Evolutionary conservation across 1,140 invertebrate species (phyloP).

Genomic region (Drosophila pseudoobscura): DNA sequence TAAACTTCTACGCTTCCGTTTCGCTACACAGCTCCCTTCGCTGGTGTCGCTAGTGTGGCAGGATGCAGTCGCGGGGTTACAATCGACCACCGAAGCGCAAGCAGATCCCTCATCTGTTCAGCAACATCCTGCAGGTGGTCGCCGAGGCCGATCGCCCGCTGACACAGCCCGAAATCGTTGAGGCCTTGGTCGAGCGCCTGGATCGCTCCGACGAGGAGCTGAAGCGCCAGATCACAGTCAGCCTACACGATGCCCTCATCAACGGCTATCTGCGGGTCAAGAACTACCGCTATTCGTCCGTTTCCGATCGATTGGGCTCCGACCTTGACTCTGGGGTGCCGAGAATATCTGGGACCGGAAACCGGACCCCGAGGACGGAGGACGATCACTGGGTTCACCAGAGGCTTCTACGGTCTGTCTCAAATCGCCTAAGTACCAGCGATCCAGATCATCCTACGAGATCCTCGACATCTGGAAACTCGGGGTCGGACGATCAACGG

Average conservation of each 20-base stretch:
- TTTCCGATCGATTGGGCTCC: constrained; percentile 22
- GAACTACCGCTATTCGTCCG: constrained; percentile 59
- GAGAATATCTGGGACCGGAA: too few species aligned
- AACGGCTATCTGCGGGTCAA: constrained; percentile 53
- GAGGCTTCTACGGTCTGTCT: too few species aligned
- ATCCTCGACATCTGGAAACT: too few species aligned
- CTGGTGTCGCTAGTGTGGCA: background rate
- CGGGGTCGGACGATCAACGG: too few species aligned
- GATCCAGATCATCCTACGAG: too few species aligned
- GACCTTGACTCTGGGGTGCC: background rate
- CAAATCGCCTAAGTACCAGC: too few species aligned
- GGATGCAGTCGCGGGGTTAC: constrained; percentile 49
- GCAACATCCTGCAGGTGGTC: constrained; percentile 57
- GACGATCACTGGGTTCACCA: too few species aligned
- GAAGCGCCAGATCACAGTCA: constrained; percentile 62
- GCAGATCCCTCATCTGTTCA: constrained; percentile 61
- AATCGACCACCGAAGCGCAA: constrained; percentile 59
- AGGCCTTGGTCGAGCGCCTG: constrained; percentile 48
- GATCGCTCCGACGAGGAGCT: constrained; percentile 66
- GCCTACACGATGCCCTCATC: constrained; percentile 61
- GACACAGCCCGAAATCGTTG: constrained; percentile 64
- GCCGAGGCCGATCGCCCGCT: constrained; percentile 59
- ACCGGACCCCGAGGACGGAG: too few species aligned
- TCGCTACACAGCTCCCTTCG: too few species aligned
- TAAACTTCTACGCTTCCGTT: too few species aligned